These are phyloP conservation scores for Pristionchus japonicus DNA, from an alignment of 2,888 invertebrate genomes.

Conservation along the genomic window DNA sequence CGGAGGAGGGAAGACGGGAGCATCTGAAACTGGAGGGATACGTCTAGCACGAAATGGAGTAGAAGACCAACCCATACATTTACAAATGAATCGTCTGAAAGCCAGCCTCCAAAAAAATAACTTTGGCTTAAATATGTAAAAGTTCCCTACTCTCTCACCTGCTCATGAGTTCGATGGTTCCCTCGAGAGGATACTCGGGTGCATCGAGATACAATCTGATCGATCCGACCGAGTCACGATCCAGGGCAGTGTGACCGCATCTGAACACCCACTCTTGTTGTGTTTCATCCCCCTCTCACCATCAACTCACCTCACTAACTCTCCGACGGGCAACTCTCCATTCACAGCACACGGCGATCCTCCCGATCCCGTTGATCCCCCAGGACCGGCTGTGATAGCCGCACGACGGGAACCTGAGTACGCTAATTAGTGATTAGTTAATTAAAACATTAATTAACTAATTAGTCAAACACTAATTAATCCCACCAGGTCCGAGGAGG, in stretches of 20 bases:
- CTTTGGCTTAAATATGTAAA: no score
- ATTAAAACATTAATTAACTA: background rate
- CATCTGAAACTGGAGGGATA: conserved; percentile 26
- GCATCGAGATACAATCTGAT: conserved; percentile 58
- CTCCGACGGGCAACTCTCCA: conserved; percentile 44
- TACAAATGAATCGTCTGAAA: no score
- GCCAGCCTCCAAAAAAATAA: no score
- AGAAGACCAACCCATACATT: background rate
- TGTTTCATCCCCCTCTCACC: no score
- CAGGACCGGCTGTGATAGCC: conserved; percentile 27
- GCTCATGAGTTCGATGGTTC: conserved; percentile 57
- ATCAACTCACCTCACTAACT: conserved; percentile 18
- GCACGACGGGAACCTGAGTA: conserved; percentile 5
- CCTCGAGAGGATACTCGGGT: conserved; percentile 66
- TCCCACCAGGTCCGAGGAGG: conserved; percentile 25
- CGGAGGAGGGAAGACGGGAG: conserved; percentile 54
- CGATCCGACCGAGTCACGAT: conserved; percentile 48
- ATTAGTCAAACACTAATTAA: background rate
- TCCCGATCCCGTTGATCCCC: conserved; percentile 14
- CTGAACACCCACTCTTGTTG: conserved; percentile 11
- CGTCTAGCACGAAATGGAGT: background rate
- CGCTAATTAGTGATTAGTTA: background rate
- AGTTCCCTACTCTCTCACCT: background rate
- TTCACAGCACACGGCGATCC: conserved; percentile 13
- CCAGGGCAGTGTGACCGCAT: conserved; percentile 49